A percentile compares a stretch with the other conserved stretches of the same genome.
phyloP scores from a whole-genome alignment of 1,140 invertebrate species.

The Cotesia glomerata region DNA sequence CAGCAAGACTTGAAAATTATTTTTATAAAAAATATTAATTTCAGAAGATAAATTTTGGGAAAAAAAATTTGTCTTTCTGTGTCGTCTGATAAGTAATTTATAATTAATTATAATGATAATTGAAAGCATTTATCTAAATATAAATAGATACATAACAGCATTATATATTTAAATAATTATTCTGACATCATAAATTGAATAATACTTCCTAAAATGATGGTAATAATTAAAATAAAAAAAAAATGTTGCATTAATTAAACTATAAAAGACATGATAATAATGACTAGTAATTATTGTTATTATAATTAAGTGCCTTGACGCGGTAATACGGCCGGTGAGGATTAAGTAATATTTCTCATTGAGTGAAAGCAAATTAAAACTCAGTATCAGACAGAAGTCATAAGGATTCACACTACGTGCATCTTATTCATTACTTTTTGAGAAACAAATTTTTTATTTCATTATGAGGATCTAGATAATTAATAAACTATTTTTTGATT shows the following conservation, averaged over 20 bases:
- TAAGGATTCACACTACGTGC: constrained; percentile 20
- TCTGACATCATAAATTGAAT: neutral
- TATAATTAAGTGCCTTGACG: constrained; percentile 22
- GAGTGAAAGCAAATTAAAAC: constrained; percentile 14
- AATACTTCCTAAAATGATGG: neutral
- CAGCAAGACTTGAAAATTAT: constrained; percentile 8
- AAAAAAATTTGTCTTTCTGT: too few species aligned
- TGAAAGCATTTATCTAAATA: neutral
- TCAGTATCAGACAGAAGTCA: neutral
- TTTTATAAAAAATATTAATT: neutral
- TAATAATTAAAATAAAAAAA: constrained; percentile 8
- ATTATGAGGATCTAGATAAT: neutral
- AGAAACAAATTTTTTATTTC: neutral
- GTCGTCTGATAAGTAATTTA: neutral
- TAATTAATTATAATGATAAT: neutral
- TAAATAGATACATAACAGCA: neutral
- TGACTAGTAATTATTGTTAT: constrained; percentile 15
- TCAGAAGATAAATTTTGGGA: too few species aligned
- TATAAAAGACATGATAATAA: constrained; percentile 20
- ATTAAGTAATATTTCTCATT: constrained; percentile 60
- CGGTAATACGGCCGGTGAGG: constrained; percentile 54
- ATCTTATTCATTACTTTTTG: constrained; percentile 5
- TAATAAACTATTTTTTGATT: constrained; percentile 30
- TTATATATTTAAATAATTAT: neutral
- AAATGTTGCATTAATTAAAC: neutral